A percentile compares a stretch with the other conserved stretches of the same genome.
These are phyloP conservation scores for Anas capensis DNA, from an alignment of 2,797 vertebrate genomes.

Conservation along the genomic window DNA sequence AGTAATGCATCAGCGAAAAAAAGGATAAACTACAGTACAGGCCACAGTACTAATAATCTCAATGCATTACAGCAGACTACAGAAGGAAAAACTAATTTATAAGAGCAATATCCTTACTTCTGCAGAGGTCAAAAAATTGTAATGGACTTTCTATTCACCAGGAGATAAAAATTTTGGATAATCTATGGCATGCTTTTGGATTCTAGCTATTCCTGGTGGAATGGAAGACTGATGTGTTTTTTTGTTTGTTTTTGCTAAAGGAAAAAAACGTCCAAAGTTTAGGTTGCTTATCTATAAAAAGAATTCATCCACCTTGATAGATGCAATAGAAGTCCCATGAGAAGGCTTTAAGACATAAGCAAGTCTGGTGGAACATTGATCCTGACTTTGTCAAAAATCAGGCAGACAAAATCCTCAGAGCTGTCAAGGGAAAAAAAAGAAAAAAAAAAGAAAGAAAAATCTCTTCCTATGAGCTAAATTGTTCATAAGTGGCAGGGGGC, in stretches of 20 bases:
- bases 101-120: background rate
- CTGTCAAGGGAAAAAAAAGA: background rate
- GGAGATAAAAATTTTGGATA: background rate
- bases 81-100: background rate
- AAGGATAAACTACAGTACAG: background rate
- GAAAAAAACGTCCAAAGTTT: background rate
- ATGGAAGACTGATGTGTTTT: background rate
- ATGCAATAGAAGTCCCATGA: background rate
- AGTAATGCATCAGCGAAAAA: background rate
- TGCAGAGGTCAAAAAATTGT: background rate
- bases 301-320: background rate
- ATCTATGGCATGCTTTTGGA: background rate
- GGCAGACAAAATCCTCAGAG: background rate
- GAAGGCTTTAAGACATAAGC: background rate
- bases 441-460: background rate
- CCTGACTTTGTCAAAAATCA: slow-evolving; percentile 37
- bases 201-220: background rate
- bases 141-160: background rate
- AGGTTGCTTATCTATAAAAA: background rate
- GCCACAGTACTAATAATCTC: background rate
- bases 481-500: background rate
- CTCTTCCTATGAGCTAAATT: background rate
- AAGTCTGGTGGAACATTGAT: background rate
- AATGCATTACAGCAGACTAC: background rate
- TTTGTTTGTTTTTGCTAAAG: background rate